phyloP scores from a whole-genome alignment of 2,888 invertebrate species.

The Aphodius granarius region DNA sequence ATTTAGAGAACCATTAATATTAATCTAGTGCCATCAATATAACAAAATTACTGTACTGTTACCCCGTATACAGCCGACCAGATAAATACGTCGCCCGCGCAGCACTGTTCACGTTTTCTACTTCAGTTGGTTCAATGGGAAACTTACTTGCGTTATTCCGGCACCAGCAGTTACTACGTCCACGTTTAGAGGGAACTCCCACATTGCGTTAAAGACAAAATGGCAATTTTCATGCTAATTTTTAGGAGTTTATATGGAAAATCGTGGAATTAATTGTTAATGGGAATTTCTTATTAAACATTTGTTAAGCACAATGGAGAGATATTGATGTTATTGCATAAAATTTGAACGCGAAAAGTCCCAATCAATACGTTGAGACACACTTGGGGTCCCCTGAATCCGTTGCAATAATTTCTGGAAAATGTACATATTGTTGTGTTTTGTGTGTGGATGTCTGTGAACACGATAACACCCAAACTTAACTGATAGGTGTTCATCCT shows the following conservation, averaged over 20 bases:
- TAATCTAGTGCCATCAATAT: conserved; percentile 54
- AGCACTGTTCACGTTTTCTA: not conserved
- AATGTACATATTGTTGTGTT: no score
- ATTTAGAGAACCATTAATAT: conserved; percentile 53
- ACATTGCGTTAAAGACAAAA: not conserved
- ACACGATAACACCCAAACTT: no score
- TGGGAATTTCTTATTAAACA: not conserved
- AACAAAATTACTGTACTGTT: conserved; percentile 48
- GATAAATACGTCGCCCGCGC: not conserved
- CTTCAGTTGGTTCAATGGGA: conserved; percentile 25
- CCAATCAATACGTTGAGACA: no score
- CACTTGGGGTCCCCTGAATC: no score
- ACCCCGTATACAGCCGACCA: conserved; percentile 35
- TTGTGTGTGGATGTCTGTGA: no score
- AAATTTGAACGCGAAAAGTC: no score
- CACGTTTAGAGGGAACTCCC: conserved; percentile 3
- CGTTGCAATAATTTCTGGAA: no score
- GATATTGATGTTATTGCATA: not conserved
- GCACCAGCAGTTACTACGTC: conserved; percentile 6
- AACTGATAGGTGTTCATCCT: no score
- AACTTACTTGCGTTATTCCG: conserved; percentile 22
- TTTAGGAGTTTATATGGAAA: not conserved
- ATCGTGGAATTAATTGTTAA: not conserved
- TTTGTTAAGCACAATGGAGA: no score
- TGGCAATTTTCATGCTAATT: not conserved